A percentile compares a stretch with the other conserved stretches of the same genome.
Evolutionary conservation across 2,797 vertebrate species (phyloP).

Genomic region (Enteromius argenteus): DNA sequence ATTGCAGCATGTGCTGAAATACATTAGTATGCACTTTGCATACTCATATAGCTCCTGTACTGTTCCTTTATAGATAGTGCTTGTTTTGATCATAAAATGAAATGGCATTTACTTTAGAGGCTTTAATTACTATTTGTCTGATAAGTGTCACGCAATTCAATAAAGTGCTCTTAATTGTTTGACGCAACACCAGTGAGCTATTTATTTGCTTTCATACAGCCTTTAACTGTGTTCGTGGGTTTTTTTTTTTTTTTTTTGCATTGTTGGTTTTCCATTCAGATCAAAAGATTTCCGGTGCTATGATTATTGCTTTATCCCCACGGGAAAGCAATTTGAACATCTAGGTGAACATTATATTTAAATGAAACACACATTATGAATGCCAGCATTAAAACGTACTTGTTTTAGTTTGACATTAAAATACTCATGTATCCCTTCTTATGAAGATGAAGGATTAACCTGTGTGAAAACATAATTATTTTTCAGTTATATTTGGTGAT

Average conservation of each 20-base stretch:
- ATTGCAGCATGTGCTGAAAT: not conserved
- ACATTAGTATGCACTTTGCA: conserved; percentile 39
- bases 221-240: conserved; percentile 59
- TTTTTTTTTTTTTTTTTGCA: conserved; percentile 53
- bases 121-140: conserved; percentile 47
- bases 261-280: conserved; percentile 64
- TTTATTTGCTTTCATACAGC: conserved; percentile 66
- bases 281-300: conserved; percentile 63
- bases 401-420: not conserved
- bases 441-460: not conserved
- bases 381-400: not conserved
- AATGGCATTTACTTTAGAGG: conserved; percentile 59
- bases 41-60: conserved; percentile 32
- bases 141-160: conserved; percentile 63
- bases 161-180: conserved; percentile 66
- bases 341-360: conserved; percentile 54
- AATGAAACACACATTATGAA: conserved; percentile 22
- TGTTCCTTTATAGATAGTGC: conserved; percentile 57
- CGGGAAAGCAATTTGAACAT: conserved; percentile 52
- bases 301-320: conserved; percentile 65
- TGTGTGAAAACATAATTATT: not conserved
- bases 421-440: not conserved
- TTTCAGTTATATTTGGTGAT: not conserved
- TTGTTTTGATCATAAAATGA: conserved; percentile 57
- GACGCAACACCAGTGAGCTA: conserved; percentile 54